A percentile compares a stretch with the other conserved stretches of the same genome.
phyloP scores from a whole-genome alignment of 2,888 invertebrate species.

The Lottia scabra region DNA sequence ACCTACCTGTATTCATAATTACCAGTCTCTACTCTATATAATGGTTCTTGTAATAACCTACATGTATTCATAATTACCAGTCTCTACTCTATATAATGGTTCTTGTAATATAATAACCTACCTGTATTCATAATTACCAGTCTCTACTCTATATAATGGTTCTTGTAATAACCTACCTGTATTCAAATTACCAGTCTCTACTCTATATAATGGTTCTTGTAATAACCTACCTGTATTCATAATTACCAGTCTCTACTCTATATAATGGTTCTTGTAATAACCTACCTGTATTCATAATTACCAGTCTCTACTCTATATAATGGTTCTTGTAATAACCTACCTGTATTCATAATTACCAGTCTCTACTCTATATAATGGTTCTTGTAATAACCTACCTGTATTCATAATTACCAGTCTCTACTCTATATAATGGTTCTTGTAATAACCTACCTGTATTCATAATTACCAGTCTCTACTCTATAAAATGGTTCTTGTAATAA shows the following conservation, averaged over 20 bases:
- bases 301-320: slow-evolving; percentile 98
- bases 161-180: slow-evolving; percentile 75
- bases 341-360: slow-evolving; percentile 99
- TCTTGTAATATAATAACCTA: no score
- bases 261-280: no score
- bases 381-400: slow-evolving; percentile 78
- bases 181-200: slow-evolving; percentile 99
- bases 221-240: slow-evolving; percentile 89
- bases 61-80: slow-evolving; percentile 99
- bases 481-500: no score
- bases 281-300: slow-evolving; percentile 94
- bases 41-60: slow-evolving; percentile 45
- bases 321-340: slow-evolving; percentile 88
- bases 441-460: slow-evolving; percentile 89
- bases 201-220: slow-evolving; percentile 95
- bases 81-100: slow-evolving; percentile 96
- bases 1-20: slow-evolving; percentile 95
- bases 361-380: no score
- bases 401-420: slow-evolving; percentile 99
- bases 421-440: slow-evolving; percentile 95
- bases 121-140: no score
- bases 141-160: no score
- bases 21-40: slow-evolving; percentile 98
- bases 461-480: slow-evolving; percentile 99
- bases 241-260: slow-evolving; percentile 99